Percentiles rank a stretch among this genome's conserved stretches.
Evolutionary conservation across 2,797 vertebrate genomes (phyloP).

Genomic region (Onychomys arenicola): DNA sequence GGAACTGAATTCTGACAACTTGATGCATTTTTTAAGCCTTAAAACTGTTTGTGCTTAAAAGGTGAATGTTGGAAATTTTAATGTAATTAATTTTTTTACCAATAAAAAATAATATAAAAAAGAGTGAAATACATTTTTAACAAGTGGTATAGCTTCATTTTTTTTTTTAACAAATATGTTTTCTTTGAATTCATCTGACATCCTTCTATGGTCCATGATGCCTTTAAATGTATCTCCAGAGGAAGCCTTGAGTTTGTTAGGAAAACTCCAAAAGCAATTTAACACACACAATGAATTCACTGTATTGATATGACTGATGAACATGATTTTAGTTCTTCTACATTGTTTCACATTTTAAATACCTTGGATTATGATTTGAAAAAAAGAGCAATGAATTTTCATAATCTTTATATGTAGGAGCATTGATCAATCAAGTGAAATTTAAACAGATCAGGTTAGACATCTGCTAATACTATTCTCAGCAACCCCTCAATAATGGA

Average conservation of each 20-base stretch:
- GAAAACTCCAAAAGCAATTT: background rate
- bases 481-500: background rate
- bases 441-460: background rate
- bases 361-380: background rate
- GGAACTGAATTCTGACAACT: background rate
- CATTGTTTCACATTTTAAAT: background rate
- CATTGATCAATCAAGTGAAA: background rate
- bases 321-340: background rate
- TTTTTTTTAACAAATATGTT: background rate
- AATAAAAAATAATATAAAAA: background rate
- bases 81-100: background rate
- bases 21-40: background rate
- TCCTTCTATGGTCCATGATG: background rate
- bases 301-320: background rate
- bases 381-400: constrained; percentile 9
- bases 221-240: background rate
- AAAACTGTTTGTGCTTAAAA: background rate
- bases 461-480: background rate
- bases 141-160: background rate
- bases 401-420: background rate
- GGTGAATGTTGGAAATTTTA: background rate
- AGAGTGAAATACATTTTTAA: background rate
- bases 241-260: background rate
- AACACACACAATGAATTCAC: background rate
- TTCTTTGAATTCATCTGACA: background rate